Evolutionary conservation across 2,888 invertebrate species (phyloP).

Genomic region (Lepidonotus clava): DNA sequence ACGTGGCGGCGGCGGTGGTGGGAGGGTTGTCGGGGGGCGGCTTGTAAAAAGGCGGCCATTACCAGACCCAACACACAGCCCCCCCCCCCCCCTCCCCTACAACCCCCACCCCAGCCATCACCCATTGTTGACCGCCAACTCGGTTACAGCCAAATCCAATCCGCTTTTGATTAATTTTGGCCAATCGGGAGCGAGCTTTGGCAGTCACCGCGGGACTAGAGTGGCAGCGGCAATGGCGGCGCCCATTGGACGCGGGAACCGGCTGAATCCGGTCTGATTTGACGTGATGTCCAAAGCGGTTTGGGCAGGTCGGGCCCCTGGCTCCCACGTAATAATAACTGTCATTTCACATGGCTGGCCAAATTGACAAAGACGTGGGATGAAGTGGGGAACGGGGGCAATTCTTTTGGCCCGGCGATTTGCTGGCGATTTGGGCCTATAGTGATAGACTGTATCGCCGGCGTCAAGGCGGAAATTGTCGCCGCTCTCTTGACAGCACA

Average conservation of each 20-base stretch:
- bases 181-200: slow-evolving; percentile 23
- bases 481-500: not conserved
- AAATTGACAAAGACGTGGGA: too few relatives aligned
- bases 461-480: too few relatives aligned
- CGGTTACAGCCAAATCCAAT: slow-evolving; percentile 15
- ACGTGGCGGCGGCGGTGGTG: not conserved
- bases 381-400: too few relatives aligned
- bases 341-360: not conserved
- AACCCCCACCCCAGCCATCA: not conserved
- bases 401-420: too few relatives aligned
- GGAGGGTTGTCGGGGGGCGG: not conserved
- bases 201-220: not conserved
- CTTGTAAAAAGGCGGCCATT: slow-evolving; percentile 45
- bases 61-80: not conserved
- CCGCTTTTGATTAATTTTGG: slow-evolving; percentile 30
- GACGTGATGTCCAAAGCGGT: slow-evolving; percentile 42
- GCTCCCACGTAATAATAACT: slow-evolving; percentile 16
- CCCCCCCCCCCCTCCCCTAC: not conserved
- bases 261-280: slow-evolving; percentile 46
- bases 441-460: too few relatives aligned
- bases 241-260: not conserved
- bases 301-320: not conserved
- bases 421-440: too few relatives aligned
- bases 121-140: slow-evolving; percentile 35
- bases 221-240: not conserved